These are phyloP conservation scores for Eupithecia pulchellata DNA, from an alignment of 2,888 invertebrate genomes.

Conservation along the genomic window DNA sequence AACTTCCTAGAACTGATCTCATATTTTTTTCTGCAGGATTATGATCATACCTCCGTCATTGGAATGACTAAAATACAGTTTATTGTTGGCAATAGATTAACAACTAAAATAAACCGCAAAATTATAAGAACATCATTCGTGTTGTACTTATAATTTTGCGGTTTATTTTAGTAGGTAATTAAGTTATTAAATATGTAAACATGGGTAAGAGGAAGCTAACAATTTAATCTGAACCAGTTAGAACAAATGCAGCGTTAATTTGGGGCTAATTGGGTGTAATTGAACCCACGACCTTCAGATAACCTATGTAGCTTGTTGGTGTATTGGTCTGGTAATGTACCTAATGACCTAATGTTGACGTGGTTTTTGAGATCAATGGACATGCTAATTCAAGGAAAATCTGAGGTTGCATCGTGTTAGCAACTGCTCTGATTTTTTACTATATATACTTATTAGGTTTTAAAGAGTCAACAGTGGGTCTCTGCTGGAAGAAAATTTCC, in stretches of 20 bases:
- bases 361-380: slow-evolving; percentile 16
- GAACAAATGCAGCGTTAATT: slow-evolving; percentile 40
- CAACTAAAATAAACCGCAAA: no score
- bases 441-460: not conserved
- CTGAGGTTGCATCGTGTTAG: not conserved
- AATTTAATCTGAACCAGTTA: slow-evolving; percentile 52
- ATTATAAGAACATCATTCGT: no score
- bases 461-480: no score
- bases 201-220: slow-evolving; percentile 49
- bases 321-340: slow-evolving; percentile 34
- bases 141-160: no score
- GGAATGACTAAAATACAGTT: not conserved
- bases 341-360: slow-evolving; percentile 31
- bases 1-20: not conserved
- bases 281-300: slow-evolving; percentile 53
- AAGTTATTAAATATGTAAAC: slow-evolving; percentile 27
- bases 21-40: not conserved
- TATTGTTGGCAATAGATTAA: no score
- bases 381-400: not conserved
- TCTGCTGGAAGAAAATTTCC: no score
- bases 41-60: not conserved
- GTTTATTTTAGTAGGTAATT: not conserved
- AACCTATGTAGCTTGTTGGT: slow-evolving; percentile 6
- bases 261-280: slow-evolving; percentile 54
- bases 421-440: no score